Evolutionary conservation across 2,113 vertebrate genomes (phyloP), one percentile per base, ranked within the genome.

Genomic region (Hypanus sabinus): DNA sequence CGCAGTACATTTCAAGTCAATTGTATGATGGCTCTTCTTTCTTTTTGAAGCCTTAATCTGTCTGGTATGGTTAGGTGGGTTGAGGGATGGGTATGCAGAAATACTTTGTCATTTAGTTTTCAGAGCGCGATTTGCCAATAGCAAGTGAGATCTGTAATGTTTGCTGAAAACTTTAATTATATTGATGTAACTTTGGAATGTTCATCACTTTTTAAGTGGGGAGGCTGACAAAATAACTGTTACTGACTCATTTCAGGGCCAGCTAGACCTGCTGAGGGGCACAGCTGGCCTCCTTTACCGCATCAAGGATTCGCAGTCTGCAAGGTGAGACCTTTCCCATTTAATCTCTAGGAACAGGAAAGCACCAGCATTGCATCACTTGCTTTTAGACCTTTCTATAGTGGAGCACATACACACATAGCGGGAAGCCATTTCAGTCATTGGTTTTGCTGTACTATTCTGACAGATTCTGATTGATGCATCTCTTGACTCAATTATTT

Each of bases 191-290:
- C 22, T 30, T 1, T 27, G 22, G 57, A 60, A 30, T 60, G 27
- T 57, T 57, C 16, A 22, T 65, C 77, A 33, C 10, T 20, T 92
- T 46, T 92, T 0, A 33, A 22, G n/a, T 16, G 10, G 75, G 14
- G n/a, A 71, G 33, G 30, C 1, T 22, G 30, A n/a, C 20, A 38
- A 60, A 80, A 38, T 71, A 94, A 11, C 90, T 79, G 1, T 94
- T 46, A 3, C 46, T 94, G 20, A 1, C 94, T 70, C 95, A 93
- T 95, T 94, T 79, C 95, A 99, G 99, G 99, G 99, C 62, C 98
- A 99, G 55, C 96, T 99, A 97, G 99, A 99, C 95, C 97, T 99
- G 73, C 97, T 99, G 94, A 97, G 98, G 95, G 99, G 98, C 96
- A 99, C 96, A 85, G 96, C 97, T 27, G 99, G 99, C 12, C 98